Evolutionary conservation across 2,113 vertebrate species (phyloP).

Genomic region (Cyanoliseus patagonus): DNA sequence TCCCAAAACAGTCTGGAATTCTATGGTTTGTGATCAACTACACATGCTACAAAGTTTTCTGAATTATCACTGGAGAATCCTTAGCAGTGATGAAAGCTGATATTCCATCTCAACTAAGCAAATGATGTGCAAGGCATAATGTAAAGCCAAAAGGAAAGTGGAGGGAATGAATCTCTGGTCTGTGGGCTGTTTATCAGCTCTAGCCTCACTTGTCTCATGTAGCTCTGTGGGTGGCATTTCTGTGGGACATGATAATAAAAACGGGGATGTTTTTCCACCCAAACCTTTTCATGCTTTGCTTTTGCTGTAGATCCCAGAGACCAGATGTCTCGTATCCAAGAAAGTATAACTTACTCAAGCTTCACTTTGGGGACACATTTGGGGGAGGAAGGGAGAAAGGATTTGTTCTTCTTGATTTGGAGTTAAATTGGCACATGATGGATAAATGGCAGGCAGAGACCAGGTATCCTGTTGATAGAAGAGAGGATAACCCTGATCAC

Average conservation of each 20-base stretch:
- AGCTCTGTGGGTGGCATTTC: conserved; percentile 18
- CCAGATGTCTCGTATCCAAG: conserved; percentile 46
- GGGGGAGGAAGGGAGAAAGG: neutral
- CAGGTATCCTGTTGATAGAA: neutral
- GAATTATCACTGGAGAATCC: neutral
- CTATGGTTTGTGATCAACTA: neutral
- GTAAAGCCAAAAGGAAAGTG: neutral
- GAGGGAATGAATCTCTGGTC: neutral
- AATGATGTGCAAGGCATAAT: neutral
- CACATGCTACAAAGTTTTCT: neutral
- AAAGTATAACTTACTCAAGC: neutral
- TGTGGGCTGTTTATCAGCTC: neutral
- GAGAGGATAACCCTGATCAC: neutral
- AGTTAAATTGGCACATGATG: neutral
- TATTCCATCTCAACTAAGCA: neutral
- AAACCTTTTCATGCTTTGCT: neutral
- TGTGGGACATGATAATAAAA: neutral
- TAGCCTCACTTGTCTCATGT: neutral
- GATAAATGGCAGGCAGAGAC: neutral
- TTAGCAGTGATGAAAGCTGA: neutral
- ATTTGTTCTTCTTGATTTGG: neutral
- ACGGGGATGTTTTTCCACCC: neutral
- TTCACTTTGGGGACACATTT: neutral
- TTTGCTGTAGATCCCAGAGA: conserved; percentile 10
- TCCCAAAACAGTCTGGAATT: neutral